Conservation (phyloP, 2,888 invertebrate species). For the Eumerus sabulonum region DNA sequence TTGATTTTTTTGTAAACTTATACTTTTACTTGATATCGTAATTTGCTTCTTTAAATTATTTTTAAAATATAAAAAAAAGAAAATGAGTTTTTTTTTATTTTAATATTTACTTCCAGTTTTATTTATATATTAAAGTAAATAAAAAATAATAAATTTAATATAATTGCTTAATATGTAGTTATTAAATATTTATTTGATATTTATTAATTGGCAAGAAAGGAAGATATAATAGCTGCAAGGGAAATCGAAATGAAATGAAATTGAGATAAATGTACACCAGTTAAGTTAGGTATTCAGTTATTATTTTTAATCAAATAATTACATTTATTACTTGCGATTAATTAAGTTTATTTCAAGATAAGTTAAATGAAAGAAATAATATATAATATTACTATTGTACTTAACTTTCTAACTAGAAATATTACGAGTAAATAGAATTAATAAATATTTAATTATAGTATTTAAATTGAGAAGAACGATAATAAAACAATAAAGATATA, state of each 20-base stretch:
- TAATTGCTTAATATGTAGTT: conserved; percentile 14
- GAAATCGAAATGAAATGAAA: too few species aligned
- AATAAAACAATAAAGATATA: conserved; percentile 65
- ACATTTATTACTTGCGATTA: too few species aligned
- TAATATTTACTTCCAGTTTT: conserved; percentile 45
- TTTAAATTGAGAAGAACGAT: conserved; percentile 63
- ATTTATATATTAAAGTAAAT: conserved; percentile 35
- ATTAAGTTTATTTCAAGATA: too few species aligned
- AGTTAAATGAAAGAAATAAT: conserved; percentile 5
- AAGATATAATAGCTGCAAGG: too few species aligned
- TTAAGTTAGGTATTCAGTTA: too few species aligned
- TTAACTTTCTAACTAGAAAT: conserved; percentile 67
- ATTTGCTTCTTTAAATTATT: conserved; percentile 30
- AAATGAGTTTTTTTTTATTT: conserved; percentile 20
- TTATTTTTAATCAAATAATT: too few species aligned
- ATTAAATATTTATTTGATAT: background rate
- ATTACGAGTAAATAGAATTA: conserved; percentile 61
- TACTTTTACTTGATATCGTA: conserved; percentile 7
- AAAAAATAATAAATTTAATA: conserved; percentile 47
- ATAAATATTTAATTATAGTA: conserved; percentile 65
- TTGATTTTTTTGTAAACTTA: conserved; percentile 30
- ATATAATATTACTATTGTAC: conserved; percentile 65
- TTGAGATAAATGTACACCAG: too few species aligned
- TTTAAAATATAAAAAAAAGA: conserved; percentile 38
- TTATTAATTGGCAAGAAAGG: too few species aligned